phyloP scores from a whole-genome alignment of 1,140 invertebrate species.

The Lepidurus arcticus region DNA sequence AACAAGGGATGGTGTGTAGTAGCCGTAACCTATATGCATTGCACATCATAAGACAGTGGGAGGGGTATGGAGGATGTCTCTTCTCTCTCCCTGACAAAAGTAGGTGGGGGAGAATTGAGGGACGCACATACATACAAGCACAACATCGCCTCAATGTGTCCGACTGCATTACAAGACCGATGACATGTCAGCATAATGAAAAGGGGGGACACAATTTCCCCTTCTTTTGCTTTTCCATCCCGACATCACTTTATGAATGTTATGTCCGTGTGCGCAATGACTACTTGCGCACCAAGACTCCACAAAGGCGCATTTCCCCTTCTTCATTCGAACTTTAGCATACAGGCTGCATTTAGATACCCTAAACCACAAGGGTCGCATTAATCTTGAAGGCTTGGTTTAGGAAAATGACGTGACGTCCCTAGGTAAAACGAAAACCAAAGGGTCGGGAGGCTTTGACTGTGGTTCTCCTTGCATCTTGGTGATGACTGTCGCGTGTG shows the following conservation, averaged over 20 bases:
- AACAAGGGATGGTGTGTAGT: neutral
- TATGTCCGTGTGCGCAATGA: neutral
- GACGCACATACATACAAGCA: neutral
- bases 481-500: neutral
- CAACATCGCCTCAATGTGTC: conserved; percentile 13
- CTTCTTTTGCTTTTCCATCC: neutral
- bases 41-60: conserved; percentile 15
- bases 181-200: neutral
- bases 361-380: too few species aligned
- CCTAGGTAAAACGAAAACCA: too few species aligned
- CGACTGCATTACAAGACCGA: conserved; percentile 15
- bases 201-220: neutral
- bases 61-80: neutral
- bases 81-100: neutral
- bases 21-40: conserved; percentile 10
- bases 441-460: too few species aligned
- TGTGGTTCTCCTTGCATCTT: neutral
- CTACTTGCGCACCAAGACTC: neutral
- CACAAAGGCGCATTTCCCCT: neutral
- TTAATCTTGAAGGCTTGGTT: too few species aligned
- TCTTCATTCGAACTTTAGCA: neutral
- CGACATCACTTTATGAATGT: neutral
- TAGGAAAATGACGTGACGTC: too few species aligned
- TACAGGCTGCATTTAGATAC: neutral
- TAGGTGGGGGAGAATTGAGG: neutral